Evolutionary conservation across 2,888 invertebrate species (phyloP).

Genomic region (Melolontha melolontha): DNA sequence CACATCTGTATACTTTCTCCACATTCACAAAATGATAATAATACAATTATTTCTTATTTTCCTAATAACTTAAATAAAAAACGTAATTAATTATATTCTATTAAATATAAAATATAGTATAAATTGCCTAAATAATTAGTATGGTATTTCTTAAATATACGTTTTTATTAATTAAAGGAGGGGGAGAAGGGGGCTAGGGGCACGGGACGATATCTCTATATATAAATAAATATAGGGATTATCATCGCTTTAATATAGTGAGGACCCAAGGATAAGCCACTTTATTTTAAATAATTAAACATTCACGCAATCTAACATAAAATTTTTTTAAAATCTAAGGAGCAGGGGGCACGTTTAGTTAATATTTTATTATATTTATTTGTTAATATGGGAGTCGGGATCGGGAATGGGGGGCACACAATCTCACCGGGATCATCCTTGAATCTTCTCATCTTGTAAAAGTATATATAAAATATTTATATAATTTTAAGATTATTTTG

Average conservation of each 20-base stretch:
- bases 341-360: too few species aligned
- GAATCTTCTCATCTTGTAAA: slow-evolving; percentile 54
- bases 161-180: background rate
- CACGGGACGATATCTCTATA: slow-evolving; percentile 24
- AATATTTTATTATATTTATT: slow-evolving; percentile 1
- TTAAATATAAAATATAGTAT: slow-evolving; percentile 42
- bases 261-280: slow-evolving; percentile 64
- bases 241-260: slow-evolving; percentile 43
- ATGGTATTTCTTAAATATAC: slow-evolving; percentile 45
- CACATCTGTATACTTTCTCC: slow-evolving; percentile 43
- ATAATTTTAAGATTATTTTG: background rate
- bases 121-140: slow-evolving; percentile 48
- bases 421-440: slow-evolving; percentile 62
- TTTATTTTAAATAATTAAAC: slow-evolving; percentile 54
- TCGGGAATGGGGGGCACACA: slow-evolving; percentile 45
- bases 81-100: slow-evolving; percentile 4
- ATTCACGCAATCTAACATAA: slow-evolving; percentile 47
- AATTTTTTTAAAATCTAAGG: too few species aligned
- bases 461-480: slow-evolving; percentile 23
- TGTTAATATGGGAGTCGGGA: slow-evolving; percentile 44
- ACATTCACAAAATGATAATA: slow-evolving; percentile 22
- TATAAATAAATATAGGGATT: slow-evolving; percentile 9
- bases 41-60: slow-evolving; percentile 43
- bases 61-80: slow-evolving; percentile 46
- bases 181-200: too few species aligned